phyloP scores from a whole-genome alignment of 1,140 invertebrate genomes.

The Mycetomoellerius zeteki region DNA sequence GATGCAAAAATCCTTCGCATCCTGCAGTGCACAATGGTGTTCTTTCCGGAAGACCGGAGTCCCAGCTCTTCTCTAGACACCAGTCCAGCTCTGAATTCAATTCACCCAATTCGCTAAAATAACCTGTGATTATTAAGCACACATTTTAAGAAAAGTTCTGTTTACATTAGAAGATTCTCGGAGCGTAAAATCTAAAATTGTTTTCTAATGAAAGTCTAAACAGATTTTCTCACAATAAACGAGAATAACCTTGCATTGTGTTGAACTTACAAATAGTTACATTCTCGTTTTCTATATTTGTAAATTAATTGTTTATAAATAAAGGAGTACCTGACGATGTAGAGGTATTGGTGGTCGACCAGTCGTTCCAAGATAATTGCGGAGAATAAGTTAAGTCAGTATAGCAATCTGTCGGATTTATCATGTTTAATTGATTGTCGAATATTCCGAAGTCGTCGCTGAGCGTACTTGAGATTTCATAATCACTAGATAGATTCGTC shows the following conservation, averaged over 20 bases:
- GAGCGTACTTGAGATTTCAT: conserved; percentile 76
- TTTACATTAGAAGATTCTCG: neutral
- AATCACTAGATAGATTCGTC: conserved; percentile 74
- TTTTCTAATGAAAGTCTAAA: neutral
- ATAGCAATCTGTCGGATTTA: conserved; percentile 78
- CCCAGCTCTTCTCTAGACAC: conserved; percentile 84
- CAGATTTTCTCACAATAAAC: neutral
- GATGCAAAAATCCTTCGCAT: conserved; percentile 85
- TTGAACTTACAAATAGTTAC: neutral
- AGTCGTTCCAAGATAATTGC: conserved; percentile 83
- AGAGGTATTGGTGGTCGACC: conserved; percentile 75
- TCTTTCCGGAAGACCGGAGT: conserved; percentile 83
- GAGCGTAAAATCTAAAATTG: neutral
- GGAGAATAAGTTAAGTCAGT: conserved; percentile 81
- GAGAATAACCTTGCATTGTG: neutral
- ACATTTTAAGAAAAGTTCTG: neutral
- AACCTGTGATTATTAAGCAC: conserved; percentile 62
- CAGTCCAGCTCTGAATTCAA: conserved; percentile 84
- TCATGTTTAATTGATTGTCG: conserved; percentile 69
- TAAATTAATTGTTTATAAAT: neutral
- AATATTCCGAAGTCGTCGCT: conserved; percentile 77
- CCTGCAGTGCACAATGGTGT: conserved; percentile 86
- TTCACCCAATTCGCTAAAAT: conserved; percentile 81
- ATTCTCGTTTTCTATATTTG: neutral
- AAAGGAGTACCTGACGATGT: conserved; percentile 65